phyloP scores from a whole-genome alignment of 2,113 vertebrate species.

The Mormoops blainvillei region DNA sequence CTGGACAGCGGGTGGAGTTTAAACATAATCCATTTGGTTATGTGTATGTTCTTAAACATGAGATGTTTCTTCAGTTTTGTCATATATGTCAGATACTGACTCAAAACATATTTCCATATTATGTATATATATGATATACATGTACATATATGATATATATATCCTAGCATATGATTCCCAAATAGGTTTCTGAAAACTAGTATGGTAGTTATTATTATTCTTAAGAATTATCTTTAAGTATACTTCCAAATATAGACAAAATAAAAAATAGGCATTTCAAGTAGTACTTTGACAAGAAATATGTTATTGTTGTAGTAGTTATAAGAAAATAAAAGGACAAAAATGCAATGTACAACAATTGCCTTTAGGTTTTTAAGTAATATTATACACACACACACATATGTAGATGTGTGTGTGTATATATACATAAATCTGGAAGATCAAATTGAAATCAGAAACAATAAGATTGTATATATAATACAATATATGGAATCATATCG shows the following conservation, averaged over 20 bases:
- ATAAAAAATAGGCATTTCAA: background rate
- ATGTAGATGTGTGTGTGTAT: background rate
- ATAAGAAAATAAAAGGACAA: conserved; percentile 3
- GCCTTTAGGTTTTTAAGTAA: background rate
- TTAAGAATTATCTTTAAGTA: conserved; percentile 10
- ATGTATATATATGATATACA: no score
- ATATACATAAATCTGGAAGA: background rate
- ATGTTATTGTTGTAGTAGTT: background rate
- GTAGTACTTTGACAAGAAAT: background rate
- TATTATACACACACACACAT: no score
- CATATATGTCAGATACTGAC: conserved; percentile 22
- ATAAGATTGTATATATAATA: background rate
- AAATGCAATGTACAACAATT: background rate
- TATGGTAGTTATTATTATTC: background rate
- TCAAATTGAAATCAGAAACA: background rate
- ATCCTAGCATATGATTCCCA: conserved; percentile 18
- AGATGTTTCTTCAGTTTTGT: background rate
- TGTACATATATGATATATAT: no score
- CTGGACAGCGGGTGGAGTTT: background rate
- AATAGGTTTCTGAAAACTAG: conserved; percentile 43
- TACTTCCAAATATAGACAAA: conserved; percentile 15
- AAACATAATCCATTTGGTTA: background rate
- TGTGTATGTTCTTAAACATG: background rate
- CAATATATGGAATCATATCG: background rate
- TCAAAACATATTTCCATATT: conserved; percentile 1